phyloP scores from a whole-genome alignment of 2,113 vertebrate genomes.

The Percopsis transmontana region DNA sequence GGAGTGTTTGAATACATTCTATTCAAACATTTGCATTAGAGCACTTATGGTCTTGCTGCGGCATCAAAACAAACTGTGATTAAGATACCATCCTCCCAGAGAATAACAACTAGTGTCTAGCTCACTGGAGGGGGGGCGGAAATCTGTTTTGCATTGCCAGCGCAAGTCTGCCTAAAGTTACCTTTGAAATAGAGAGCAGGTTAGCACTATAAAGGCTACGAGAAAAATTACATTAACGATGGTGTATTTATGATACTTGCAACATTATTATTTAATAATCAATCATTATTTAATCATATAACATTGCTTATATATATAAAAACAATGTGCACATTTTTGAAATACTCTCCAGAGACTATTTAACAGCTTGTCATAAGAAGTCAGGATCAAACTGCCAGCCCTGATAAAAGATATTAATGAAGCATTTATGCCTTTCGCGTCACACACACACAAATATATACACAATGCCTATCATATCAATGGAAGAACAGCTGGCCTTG shows the following conservation, averaged over 20 bases:
- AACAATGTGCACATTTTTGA: neutral
- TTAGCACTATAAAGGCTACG: neutral
- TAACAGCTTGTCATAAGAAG: constrained; percentile 37
- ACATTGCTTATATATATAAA: neutral
- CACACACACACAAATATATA: constrained; percentile 1
- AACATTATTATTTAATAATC: no score
- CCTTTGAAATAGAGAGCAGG: constrained; percentile 25
- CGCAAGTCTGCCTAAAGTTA: neutral
- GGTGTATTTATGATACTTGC: no score
- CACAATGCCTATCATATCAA: neutral
- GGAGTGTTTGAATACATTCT: constrained; percentile 28
- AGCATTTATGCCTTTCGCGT: constrained; percentile 10
- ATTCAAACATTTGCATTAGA: constrained; percentile 49
- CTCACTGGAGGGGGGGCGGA: neutral
- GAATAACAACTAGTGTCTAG: constrained; percentile 6
- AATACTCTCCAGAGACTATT: constrained; percentile 12
- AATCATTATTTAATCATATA: neutral
- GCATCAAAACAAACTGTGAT: constrained; percentile 38
- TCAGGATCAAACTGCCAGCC: constrained; percentile 19
- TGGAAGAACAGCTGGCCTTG: constrained; percentile 29
- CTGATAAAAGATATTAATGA: constrained; percentile 32
- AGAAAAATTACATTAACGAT: no score
- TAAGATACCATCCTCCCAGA: constrained; percentile 7
- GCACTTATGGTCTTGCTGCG: constrained; percentile 30
- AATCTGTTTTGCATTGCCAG: constrained; percentile 15